Evolutionary conservation across 2,888 invertebrate species (phyloP), one percentile per base, ranked within the genome.

Genomic region (Herminia tarsipennalis): DNA sequence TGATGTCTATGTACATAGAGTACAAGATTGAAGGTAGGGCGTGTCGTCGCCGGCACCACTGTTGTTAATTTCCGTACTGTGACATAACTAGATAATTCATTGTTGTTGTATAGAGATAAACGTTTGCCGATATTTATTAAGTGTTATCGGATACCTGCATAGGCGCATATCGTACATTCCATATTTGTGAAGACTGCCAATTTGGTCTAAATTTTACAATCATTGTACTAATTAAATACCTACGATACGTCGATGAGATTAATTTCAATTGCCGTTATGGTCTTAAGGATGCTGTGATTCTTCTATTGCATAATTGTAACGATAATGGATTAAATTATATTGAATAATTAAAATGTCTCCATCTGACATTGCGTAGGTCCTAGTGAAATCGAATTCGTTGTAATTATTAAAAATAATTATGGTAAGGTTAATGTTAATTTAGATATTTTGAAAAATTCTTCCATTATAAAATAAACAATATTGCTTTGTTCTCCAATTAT

Each of bases 81-180:
- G 77, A 78, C 76, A 73, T 81, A 70, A 76, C 71, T 88, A 87
- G 81, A 69, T 86, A 83, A 81, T 77, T 82, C 76, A 83, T 89
- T 88, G 88, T 89, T 90, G 88, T 89, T 89, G 83, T 89, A 83
- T 87, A 90, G 86, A 83, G 66, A 76, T 86, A 81, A 83, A 81
- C 76, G 83, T 86, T 83, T 76, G 80, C 87, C 82, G 84, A 84
- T 86, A 85, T 85, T 71, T 81, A 75, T 81, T 87, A 88, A 89
- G 87, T 88, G 86, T 89, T 88, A 88, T 86, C 85, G 86, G 83
- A 87, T 87, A 88, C 86, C 86, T 88, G 86, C 88, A 86, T 88
- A 89, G 88, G 86, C 89, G 90, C 91, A 91, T 91, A 91, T 91
- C 90, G 88, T 87, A 90, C 90, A 91, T 91, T 91, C 91, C 91